Percentiles rank a stretch among this genome's conserved stretches.
Evolutionary conservation across 2,888 invertebrate species (phyloP).

Genomic region (Steromphala cineraria): DNA sequence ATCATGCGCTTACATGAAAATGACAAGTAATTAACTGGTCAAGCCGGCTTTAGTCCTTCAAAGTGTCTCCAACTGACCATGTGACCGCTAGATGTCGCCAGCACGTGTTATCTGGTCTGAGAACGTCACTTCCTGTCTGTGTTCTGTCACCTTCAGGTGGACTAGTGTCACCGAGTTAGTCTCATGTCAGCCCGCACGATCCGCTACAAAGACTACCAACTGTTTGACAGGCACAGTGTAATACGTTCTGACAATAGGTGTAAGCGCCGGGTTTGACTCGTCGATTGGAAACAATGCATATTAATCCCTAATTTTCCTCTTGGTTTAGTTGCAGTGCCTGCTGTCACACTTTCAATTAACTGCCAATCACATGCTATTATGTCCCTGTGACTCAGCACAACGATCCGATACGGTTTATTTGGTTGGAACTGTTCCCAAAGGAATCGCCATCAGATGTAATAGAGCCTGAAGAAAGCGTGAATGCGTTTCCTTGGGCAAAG

Average conservation of each 20-base stretch:
- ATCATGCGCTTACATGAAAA: not conserved
- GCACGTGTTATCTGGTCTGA: not conserved
- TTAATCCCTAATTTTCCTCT: conserved; percentile 20
- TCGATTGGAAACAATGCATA: conserved; percentile 18
- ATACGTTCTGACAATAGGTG: conserved; percentile 3
- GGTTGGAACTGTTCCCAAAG: not conserved
- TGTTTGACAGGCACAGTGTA: not conserved
- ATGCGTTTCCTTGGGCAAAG: not conserved
- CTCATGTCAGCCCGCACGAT: not conserved
- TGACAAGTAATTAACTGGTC: conserved; percentile 4
- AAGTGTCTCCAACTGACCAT: not conserved
- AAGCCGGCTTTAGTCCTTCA: not conserved
- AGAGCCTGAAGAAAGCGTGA: not conserved
- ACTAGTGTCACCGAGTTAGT: not conserved
- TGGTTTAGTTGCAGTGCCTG: not conserved
- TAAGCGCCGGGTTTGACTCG: conserved; percentile 8
- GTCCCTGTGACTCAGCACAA: conserved; percentile 1
- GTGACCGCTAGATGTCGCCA: conserved; percentile 11
- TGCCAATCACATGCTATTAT: conserved; percentile 14
- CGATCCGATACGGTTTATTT: conserved; percentile 17
- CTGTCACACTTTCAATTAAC: conserved; percentile 22
- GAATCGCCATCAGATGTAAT: not conserved
- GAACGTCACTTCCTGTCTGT: not conserved
- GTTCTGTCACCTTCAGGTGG: not conserved
- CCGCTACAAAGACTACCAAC: not conserved